Evolutionary conservation across 2,113 vertebrate species (phyloP).

Genomic region (Plestiodon gilberti): DNA sequence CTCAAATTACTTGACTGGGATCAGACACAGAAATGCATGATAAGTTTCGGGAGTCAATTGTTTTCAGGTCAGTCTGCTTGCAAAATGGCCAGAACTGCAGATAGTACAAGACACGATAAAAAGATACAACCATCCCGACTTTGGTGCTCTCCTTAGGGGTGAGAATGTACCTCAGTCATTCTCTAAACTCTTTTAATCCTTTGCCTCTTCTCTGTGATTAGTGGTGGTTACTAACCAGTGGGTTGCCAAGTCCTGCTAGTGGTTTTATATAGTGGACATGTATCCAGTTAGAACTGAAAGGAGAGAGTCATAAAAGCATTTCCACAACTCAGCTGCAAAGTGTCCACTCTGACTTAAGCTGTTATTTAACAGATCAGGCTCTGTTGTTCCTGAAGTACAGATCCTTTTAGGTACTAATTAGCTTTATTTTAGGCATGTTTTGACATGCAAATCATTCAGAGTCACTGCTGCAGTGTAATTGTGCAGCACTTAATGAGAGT

Average conservation of each 20-base stretch:
- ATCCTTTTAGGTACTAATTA: constrained; percentile 68
- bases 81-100: not conserved
- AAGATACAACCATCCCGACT: not conserved
- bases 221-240: not conserved
- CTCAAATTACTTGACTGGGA: not conserved
- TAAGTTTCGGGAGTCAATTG: not conserved
- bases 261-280: constrained; percentile 35
- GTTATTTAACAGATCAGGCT: constrained; percentile 51
- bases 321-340: constrained; percentile 44
- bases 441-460: constrained; percentile 68
- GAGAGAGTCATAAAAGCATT: constrained; percentile 30
- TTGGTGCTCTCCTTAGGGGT: not conserved
- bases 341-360: constrained; percentile 47
- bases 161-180: constrained; percentile 47
- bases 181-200: constrained; percentile 10
- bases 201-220: not conserved
- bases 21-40: not conserved
- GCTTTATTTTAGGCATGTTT: constrained; percentile 63
- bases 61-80: not conserved
- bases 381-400: constrained; percentile 57
- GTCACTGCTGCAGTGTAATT: constrained; percentile 58
- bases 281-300: constrained; percentile 25
- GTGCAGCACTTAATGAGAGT: constrained; percentile 57
- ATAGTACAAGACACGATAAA: accelerated
- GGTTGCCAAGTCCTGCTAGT: constrained; percentile 7